These are phyloP conservation scores for Lasioglossum zephyrum DNA, from an alignment of 2,888 invertebrate species.

Conservation along the genomic window DNA sequence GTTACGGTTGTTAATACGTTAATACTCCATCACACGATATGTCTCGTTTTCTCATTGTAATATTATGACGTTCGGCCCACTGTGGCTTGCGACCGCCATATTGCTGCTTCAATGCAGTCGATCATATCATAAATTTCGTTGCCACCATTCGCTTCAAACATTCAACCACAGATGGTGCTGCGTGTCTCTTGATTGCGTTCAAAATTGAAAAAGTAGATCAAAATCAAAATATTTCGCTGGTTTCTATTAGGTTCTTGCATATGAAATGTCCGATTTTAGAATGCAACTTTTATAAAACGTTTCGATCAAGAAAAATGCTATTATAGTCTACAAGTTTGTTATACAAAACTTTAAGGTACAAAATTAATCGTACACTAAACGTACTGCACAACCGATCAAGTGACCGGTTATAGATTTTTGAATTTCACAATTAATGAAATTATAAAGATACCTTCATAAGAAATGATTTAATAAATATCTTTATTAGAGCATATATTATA, in stretches of 20 bases:
- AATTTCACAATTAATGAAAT: too few relatives aligned
- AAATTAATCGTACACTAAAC: too few relatives aligned
- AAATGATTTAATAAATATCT: too few relatives aligned
- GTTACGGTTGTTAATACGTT: slow-evolving; percentile 37
- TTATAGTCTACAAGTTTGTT: too few relatives aligned
- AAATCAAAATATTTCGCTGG: background rate
- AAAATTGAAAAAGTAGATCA: background rate
- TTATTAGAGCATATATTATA: too few relatives aligned
- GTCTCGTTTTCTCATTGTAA: slow-evolving; percentile 65
- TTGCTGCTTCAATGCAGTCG: slow-evolving; percentile 66
- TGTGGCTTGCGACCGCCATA: slow-evolving; percentile 64
- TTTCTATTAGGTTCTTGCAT: background rate
- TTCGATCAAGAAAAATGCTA: too few relatives aligned
- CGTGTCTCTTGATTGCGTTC: background rate
- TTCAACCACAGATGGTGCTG: slow-evolving; percentile 34
- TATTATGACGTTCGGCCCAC: slow-evolving; percentile 69
- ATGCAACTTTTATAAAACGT: too few relatives aligned
- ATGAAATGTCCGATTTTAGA: too few relatives aligned
- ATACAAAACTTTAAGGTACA: too few relatives aligned
- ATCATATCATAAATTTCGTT: slow-evolving; percentile 45
- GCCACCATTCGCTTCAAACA: background rate
- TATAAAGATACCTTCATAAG: too few relatives aligned
- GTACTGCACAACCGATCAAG: too few relatives aligned
- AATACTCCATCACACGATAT: slow-evolving; percentile 43
- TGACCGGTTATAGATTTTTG: too few relatives aligned